Evolutionary conservation across 2,888 invertebrate species (phyloP).

Genomic region (Synanthedon formicaeformis): DNA sequence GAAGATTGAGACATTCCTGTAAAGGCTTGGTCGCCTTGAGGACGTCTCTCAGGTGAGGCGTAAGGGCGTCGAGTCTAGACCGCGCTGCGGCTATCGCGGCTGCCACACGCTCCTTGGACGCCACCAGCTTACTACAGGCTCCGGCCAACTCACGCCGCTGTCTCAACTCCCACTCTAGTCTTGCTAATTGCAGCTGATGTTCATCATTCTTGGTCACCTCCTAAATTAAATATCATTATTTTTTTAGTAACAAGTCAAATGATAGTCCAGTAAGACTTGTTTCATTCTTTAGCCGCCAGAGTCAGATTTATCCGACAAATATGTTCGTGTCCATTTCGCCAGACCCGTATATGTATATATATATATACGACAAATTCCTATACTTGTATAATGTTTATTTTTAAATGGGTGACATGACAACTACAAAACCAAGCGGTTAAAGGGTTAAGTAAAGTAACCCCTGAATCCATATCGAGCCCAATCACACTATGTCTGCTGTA

Average conservation of each 20-base stretch:
- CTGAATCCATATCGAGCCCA: no score
- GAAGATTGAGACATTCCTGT: slow-evolving; percentile 87
- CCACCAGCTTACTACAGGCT: slow-evolving; percentile 79
- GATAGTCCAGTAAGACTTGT: no score
- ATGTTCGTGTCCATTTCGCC: no score
- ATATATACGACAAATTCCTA: no score
- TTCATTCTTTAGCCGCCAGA: neutral
- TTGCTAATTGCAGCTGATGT: slow-evolving; percentile 86
- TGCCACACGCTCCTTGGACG: slow-evolving; percentile 81
- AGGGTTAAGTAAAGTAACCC: no score
- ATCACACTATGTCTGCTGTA: no score
- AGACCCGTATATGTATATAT: no score
- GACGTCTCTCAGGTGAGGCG: slow-evolving; percentile 76
- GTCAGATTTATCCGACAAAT: no score
- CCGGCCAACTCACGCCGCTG: slow-evolving; percentile 87
- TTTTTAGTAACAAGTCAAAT: neutral
- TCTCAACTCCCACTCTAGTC: slow-evolving; percentile 91
- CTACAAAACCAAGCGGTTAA: no score
- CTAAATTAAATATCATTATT: slow-evolving; percentile 38
- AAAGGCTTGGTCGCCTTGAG: slow-evolving; percentile 85
- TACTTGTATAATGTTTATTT: no score
- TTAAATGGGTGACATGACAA: no score
- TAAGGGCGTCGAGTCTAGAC: slow-evolving; percentile 82
- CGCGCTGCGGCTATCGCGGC: slow-evolving; percentile 81
- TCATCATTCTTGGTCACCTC: slow-evolving; percentile 76